These are phyloP conservation scores for Chrysemys picta DNA, from an alignment of 2,113 vertebrate genomes.

Conservation along the genomic window DNA sequence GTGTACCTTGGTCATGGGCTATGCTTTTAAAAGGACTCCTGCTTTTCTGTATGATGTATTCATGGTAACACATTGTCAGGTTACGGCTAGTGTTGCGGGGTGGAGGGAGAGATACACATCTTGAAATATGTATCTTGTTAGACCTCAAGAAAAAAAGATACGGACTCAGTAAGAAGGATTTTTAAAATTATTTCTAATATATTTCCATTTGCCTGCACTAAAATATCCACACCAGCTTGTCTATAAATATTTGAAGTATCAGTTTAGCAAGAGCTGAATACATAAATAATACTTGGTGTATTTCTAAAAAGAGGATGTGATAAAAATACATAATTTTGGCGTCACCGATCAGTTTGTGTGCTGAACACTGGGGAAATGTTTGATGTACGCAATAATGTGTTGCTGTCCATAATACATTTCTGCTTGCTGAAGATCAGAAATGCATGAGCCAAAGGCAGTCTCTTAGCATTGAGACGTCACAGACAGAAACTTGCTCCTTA, in stretches of 20 bases:
- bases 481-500: background rate
- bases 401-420: background rate
- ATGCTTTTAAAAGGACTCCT: background rate
- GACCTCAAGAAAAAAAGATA: background rate
- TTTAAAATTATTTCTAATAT: background rate
- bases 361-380: background rate
- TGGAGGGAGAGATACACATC: background rate
- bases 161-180: accelerated
- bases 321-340: background rate
- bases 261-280: background rate
- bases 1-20: background rate
- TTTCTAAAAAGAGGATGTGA: background rate
- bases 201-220: background rate
- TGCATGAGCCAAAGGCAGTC: background rate
- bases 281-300: background rate
- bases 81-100: background rate
- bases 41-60: background rate
- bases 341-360: background rate
- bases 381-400: background rate
- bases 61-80: background rate
- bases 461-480: background rate
- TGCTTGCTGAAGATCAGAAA: background rate
- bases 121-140: background rate
- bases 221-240: background rate
- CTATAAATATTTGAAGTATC: background rate